phyloP scores from a whole-genome alignment of 2,888 invertebrate species.

The Carpatolechia fugitivella region DNA sequence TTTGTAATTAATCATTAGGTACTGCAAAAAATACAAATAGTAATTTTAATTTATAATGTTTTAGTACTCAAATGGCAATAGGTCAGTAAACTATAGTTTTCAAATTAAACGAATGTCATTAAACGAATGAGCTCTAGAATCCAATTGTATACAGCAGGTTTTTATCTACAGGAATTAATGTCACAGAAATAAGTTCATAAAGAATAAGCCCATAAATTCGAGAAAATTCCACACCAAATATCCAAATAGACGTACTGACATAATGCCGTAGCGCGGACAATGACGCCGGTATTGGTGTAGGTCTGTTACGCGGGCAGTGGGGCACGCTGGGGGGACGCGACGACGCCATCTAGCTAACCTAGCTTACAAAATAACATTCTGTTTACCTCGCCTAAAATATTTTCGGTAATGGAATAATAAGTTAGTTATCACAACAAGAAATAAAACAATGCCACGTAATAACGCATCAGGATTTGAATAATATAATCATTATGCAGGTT shows the following conservation, averaged over 20 bases:
- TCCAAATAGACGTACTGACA: background rate
- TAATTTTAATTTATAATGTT: background rate
- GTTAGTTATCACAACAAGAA: background rate
- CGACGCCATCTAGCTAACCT: background rate
- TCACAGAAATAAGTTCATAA: too few relatives aligned
- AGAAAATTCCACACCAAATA: background rate
- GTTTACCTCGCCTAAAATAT: too few relatives aligned
- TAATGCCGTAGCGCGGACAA: background rate
- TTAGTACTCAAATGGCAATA: too few relatives aligned
- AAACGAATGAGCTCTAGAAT: too few relatives aligned
- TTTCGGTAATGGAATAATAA: too few relatives aligned
- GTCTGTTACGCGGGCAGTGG: slow-evolving; percentile 7
- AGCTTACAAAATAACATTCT: background rate
- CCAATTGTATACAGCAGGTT: too few relatives aligned
- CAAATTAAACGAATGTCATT: too few relatives aligned
- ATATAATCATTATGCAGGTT: background rate
- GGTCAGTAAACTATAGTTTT: too few relatives aligned
- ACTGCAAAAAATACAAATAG: too few relatives aligned
- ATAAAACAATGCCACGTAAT: background rate
- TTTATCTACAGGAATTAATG: too few relatives aligned
- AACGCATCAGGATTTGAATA: background rate
- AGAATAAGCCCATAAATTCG: too few relatives aligned
- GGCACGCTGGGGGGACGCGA: background rate
- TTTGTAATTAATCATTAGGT: background rate
- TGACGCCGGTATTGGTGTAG: slow-evolving; percentile 9